A percentile compares a stretch with the other conserved stretches of the same genome.
These are phyloP conservation scores for Edolisoma coerulescens DNA, from an alignment of 2,113 vertebrate species.

Conservation along the genomic window DNA sequence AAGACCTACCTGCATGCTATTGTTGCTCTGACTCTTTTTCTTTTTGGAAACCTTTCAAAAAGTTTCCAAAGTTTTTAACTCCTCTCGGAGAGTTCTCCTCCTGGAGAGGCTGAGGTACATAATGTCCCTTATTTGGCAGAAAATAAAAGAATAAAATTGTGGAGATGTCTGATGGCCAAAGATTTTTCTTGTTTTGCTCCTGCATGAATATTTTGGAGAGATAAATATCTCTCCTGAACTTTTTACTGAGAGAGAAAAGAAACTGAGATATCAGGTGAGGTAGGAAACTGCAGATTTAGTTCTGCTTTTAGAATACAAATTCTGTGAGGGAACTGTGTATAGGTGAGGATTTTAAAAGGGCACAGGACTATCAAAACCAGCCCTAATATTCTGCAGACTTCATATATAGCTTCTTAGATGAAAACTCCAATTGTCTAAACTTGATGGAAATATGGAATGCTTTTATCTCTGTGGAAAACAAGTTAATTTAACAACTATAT, in stretches of 20 bases:
- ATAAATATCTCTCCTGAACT: not conserved
- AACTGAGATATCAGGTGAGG: not conserved
- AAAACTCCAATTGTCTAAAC: not conserved
- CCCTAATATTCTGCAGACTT: not conserved
- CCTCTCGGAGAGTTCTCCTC: not conserved
- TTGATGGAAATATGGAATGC: not conserved
- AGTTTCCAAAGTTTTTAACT: not conserved
- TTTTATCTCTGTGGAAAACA: not conserved
- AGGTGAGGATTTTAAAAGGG: not conserved
- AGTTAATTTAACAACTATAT: not conserved
- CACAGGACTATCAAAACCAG: not conserved
- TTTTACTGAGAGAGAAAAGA: not conserved
- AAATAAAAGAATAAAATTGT: not conserved
- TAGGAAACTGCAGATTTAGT: not conserved
- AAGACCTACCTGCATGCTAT: not conserved
- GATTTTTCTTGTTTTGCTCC: not conserved
- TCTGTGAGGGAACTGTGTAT: not conserved
- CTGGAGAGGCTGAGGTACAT: not conserved
- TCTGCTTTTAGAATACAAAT: not conserved
- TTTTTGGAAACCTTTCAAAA: not conserved
- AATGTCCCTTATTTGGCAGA: not conserved
- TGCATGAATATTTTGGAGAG: not conserved
- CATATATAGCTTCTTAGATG: not conserved
- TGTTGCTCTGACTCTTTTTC: not conserved
- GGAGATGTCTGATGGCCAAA: not conserved